These are phyloP conservation scores for Ornithoptera priamus DNA, from an alignment of 2,888 invertebrate genomes.

Conservation along the genomic window DNA sequence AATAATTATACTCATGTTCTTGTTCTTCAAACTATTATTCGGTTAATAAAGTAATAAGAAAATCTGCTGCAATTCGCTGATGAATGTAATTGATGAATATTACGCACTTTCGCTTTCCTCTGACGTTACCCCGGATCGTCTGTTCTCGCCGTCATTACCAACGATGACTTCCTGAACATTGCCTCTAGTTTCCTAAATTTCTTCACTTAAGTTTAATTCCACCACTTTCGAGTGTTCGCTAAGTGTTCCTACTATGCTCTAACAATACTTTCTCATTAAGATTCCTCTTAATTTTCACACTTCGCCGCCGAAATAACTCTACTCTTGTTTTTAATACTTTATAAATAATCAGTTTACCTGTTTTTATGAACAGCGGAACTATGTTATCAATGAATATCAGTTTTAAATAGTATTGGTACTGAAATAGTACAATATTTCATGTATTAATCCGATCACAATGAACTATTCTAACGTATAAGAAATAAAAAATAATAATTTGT, in stretches of 20 bases:
- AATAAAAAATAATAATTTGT: no score
- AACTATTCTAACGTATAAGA: no score
- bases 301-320: slow-evolving; percentile 17
- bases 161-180: slow-evolving; percentile 22
- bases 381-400: no score
- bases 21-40: slow-evolving; percentile 1
- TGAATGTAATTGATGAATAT: neutral
- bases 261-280: slow-evolving; percentile 26
- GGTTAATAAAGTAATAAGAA: slow-evolving; percentile 9
- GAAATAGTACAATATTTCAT: no score
- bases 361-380: neutral
- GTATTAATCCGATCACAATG: no score
- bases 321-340: slow-evolving; percentile 2
- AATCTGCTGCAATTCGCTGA: slow-evolving; percentile 7
- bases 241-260: slow-evolving; percentile 18
- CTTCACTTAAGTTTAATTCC: slow-evolving; percentile 26
- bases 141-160: slow-evolving; percentile 23
- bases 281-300: slow-evolving; percentile 18
- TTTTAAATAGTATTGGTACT: no score
- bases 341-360: neutral
- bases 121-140: slow-evolving; percentile 1
- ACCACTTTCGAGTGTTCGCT: slow-evolving; percentile 9
- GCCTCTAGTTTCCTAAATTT: slow-evolving; percentile 17
- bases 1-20: neutral
- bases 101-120: slow-evolving; percentile 15